Percentiles rank a stretch among this genome's conserved stretches.
Evolutionary conservation across 2,113 vertebrate species (phyloP).

Genomic region (Hydrochoerus hydrochaeris): DNA sequence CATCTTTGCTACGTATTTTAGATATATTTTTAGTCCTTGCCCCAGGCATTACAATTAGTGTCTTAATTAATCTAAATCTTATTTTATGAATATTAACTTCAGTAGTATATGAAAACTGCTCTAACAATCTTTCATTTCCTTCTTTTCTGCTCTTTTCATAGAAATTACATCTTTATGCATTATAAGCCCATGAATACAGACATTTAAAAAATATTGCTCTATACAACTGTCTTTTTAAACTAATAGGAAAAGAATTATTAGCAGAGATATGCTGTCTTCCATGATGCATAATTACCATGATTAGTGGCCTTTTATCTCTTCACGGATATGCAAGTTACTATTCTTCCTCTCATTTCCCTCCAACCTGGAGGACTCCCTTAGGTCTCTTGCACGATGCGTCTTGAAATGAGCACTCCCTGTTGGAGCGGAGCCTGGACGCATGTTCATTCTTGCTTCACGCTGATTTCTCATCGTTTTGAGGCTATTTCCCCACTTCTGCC

Average conservation of each 20-base stretch:
- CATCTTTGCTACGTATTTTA: not conserved
- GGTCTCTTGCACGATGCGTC: not conserved
- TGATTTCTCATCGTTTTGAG: not conserved
- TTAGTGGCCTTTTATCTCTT: not conserved
- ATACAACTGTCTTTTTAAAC: not conserved
- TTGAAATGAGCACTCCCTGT: not conserved
- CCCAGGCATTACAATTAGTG: not conserved
- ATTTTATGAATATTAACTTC: not conserved
- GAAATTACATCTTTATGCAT: not conserved
- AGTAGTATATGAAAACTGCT: not conserved
- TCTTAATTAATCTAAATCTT: not conserved
- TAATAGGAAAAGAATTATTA: not conserved
- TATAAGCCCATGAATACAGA: not conserved
- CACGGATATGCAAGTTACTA: not conserved
- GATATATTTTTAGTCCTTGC: not conserved
- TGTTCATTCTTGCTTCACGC: not conserved
- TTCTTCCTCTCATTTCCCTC: not conserved
- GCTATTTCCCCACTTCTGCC: not conserved
- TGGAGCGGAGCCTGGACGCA: not conserved
- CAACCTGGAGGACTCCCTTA: not conserved
- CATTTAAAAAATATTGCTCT: not conserved
- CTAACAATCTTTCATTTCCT: not conserved
- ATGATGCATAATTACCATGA: not conserved
- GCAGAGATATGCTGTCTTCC: not conserved
- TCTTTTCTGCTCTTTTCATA: not conserved